Conservation (phyloP, 2,797 vertebrate species). For the Sebastiscus tertius region DNA sequence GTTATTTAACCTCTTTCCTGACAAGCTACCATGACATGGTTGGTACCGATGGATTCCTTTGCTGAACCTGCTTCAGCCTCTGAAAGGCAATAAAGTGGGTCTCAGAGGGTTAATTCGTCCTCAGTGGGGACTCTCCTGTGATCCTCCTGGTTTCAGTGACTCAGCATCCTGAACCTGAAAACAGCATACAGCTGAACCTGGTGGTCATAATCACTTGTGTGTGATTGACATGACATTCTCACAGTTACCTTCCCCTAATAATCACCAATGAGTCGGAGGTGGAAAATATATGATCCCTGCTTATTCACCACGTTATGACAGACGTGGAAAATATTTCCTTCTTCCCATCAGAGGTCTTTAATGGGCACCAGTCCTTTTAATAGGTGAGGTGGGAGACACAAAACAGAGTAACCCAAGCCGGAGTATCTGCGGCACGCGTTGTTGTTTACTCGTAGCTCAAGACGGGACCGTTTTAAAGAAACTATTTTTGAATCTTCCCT, state of each 20-base stretch:
- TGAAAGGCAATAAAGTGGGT: no score
- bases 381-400: conserved; percentile 15
- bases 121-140: not conserved
- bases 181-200: not conserved
- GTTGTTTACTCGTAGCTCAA: conserved; percentile 37
- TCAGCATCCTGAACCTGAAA: conserved; percentile 1
- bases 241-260: conserved; percentile 19
- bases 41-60: no score
- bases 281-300: conserved; percentile 20
- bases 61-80: no score
- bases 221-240: conserved; percentile 15
- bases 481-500: conserved; percentile 53
- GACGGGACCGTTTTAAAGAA: not conserved
- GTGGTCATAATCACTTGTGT: conserved; percentile 6
- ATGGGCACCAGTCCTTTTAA: conserved; percentile 21
- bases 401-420: conserved; percentile 25
- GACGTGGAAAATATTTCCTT: conserved; percentile 45
- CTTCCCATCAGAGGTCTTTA: conserved; percentile 40
- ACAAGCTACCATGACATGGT: no score
- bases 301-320: conserved; percentile 15
- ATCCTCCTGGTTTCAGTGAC: conserved; percentile 1
- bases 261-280: conserved; percentile 18
- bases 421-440: conserved; percentile 19
- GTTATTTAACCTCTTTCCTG: no score
- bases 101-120: not conserved